phyloP scores from a whole-genome alignment of 2,797 vertebrate species.

The Cottoperca gobio region DNA sequence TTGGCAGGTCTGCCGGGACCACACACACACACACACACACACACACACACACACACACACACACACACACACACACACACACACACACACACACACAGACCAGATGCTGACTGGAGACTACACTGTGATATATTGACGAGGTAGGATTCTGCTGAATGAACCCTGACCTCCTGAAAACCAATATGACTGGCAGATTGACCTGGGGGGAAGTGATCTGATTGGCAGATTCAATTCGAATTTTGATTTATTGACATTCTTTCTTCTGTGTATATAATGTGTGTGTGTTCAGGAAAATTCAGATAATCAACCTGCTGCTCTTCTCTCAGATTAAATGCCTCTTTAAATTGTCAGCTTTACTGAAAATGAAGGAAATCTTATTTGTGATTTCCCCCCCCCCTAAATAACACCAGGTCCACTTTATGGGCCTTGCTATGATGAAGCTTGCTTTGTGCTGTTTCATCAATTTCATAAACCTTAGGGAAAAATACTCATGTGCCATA shows the following conservation, averaged over 20 bases:
- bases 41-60: constrained; percentile 19
- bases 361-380: neutral
- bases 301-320: constrained; percentile 6
- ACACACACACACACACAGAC: constrained; percentile 28
- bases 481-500: neutral
- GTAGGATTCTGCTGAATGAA: constrained; percentile 64
- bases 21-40: neutral
- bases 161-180: constrained; percentile 75
- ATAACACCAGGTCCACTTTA: neutral
- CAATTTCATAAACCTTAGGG: neutral
- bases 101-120: constrained; percentile 66
- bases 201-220: constrained; percentile 61
- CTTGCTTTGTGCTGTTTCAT: neutral
- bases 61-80: neutral
- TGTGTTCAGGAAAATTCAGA: neutral
- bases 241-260: constrained; percentile 68
- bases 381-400: neutral
- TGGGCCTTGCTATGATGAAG: neutral
- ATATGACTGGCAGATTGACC: constrained; percentile 72
- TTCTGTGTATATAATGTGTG: constrained; percentile 30
- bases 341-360: neutral
- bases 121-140: constrained; percentile 68
- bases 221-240: constrained; percentile 66
- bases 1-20: constrained; percentile 63
- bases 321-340: neutral